Percentiles rank a stretch among this genome's conserved stretches.
Conservation (phyloP, 2,888 invertebrate genomes). For the Megaustenia siamemsis region DNA sequence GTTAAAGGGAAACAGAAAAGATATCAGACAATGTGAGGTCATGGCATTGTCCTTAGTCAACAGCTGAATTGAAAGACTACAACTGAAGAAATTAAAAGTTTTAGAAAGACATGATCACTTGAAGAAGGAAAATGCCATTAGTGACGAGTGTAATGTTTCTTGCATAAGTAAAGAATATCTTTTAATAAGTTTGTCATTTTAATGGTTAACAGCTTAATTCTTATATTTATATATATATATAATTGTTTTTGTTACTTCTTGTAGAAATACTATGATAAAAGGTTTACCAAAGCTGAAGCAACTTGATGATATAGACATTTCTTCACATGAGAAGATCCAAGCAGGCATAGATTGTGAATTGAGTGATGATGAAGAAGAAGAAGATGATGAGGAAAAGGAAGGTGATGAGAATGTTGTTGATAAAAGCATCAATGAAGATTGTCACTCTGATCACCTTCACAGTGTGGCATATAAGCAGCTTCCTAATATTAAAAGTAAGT, state of each 20-base stretch:
- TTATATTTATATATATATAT: too few relatives aligned
- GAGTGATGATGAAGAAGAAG: slow-evolving; percentile 41
- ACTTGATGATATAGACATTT: slow-evolving; percentile 68
- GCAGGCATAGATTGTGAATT: slow-evolving; percentile 66
- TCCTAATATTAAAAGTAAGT: slow-evolving; percentile 50
- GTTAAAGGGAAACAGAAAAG: too few relatives aligned
- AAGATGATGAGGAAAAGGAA: slow-evolving; percentile 35
- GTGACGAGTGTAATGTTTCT: too few relatives aligned
- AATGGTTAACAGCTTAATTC: too few relatives aligned
- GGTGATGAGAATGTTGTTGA: slow-evolving; percentile 28
- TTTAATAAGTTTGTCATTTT: too few relatives aligned
- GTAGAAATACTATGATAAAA: slow-evolving; percentile 65
- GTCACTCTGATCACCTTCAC: neutral
- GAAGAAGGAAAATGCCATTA: too few relatives aligned
- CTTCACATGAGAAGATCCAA: slow-evolving; percentile 64
- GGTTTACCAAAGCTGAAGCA: slow-evolving; percentile 68
- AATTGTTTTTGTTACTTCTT: neutral
- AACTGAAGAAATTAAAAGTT: too few relatives aligned
- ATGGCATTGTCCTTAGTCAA: too few relatives aligned
- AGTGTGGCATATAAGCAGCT: slow-evolving; percentile 42
- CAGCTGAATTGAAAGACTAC: too few relatives aligned
- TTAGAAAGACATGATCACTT: too few relatives aligned
- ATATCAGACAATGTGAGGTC: too few relatives aligned
- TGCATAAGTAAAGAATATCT: too few relatives aligned
- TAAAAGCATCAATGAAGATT: neutral